Evolutionary conservation across 2,113 vertebrate genomes (phyloP), one percentile per base, ranked within the genome.

Genomic region (Epinephelus fuscoguttatus): DNA sequence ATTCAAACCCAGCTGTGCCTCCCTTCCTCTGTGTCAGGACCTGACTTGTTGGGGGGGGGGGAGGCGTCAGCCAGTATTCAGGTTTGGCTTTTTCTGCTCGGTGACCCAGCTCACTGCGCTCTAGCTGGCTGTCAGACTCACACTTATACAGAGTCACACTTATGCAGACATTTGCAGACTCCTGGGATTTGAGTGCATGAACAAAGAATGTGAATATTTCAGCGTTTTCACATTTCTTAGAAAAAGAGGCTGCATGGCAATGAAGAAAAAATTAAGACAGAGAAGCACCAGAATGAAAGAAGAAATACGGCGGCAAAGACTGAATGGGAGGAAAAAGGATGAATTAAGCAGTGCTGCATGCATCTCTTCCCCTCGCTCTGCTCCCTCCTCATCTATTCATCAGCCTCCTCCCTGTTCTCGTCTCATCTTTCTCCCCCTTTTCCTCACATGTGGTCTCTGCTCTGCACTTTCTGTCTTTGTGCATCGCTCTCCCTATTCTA

Each of bases 281-380:
- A 59, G 77, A 55, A 62, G 30, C 11, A 30, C 3, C 11, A 12
- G 71, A 82, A 81, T 40, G 27, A 73, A 76, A 75, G 4, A 62
- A n/a, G 53, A 67, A 19, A 81, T 74, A 59, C 57, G 60, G 76
- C 71, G 63, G 45, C 64, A 17, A 68, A 21, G 57, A 78, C n/a
- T 45, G 82, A 83, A 81, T 77, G 47, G 40, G 8, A n/a, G 56
- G 55, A 47, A 33, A 71, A 59, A 50, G 74, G 60, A 82, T 75
- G 84, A 84, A 86, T 70, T 78, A 78, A 84, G 75, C 63, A 55
- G 19, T 37, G 25, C 80, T 52, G 78, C 2, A n/a, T 62, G 53
- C 33, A n/a, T 76, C 70, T 71, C 75, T 50, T 64, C 60, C 76
- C 17, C 70, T 70, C 12, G 11, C 68, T 52, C n/a, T 56, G 14